These are phyloP conservation scores for Bombus terrestris DNA, from an alignment of 1,140 invertebrate genomes.

Conservation along the genomic window DNA sequence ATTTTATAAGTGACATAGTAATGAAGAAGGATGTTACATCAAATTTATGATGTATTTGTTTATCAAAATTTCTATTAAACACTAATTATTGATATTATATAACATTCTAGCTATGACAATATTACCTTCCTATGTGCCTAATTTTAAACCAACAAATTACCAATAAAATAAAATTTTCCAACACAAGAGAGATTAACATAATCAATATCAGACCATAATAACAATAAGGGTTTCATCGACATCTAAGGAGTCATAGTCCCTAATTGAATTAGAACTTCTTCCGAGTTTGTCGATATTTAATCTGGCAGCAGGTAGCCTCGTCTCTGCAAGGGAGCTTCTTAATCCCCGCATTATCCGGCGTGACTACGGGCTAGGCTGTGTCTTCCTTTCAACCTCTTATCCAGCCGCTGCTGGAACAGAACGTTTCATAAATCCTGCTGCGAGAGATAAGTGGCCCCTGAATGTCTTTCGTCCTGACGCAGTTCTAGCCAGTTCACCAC, in stretches of 20 bases:
- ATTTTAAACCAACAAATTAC: not conserved
- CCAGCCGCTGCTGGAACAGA: slow-evolving; percentile 39
- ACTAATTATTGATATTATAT: too few relatives aligned
- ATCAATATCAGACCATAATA: not conserved
- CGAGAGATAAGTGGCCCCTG: slow-evolving; percentile 62
- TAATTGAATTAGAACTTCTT: slow-evolving; percentile 35
- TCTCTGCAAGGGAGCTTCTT: slow-evolving; percentile 43
- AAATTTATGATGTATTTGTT: too few relatives aligned
- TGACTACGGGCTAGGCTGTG: slow-evolving; percentile 58
- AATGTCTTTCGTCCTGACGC: slow-evolving; percentile 52
- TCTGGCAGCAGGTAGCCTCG: slow-evolving; percentile 38
- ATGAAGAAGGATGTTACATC: too few relatives aligned
- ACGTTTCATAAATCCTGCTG: slow-evolving; percentile 64
- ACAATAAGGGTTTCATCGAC: not conserved
- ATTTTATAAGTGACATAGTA: not conserved
- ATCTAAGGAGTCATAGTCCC: not conserved
- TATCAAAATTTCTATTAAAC: too few relatives aligned
- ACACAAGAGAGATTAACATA: too few relatives aligned
- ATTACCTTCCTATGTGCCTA: not conserved
- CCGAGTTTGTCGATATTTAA: slow-evolving; percentile 48
- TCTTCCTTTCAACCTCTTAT: slow-evolving; percentile 62
- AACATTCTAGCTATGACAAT: not conserved
- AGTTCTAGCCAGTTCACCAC: slow-evolving; percentile 31
- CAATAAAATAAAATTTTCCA: not conserved
- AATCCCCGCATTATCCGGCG: slow-evolving; percentile 61